Evolutionary conservation across 2,888 invertebrate genomes (phyloP).

Genomic region (Liopterus haemorrhoidalis): DNA sequence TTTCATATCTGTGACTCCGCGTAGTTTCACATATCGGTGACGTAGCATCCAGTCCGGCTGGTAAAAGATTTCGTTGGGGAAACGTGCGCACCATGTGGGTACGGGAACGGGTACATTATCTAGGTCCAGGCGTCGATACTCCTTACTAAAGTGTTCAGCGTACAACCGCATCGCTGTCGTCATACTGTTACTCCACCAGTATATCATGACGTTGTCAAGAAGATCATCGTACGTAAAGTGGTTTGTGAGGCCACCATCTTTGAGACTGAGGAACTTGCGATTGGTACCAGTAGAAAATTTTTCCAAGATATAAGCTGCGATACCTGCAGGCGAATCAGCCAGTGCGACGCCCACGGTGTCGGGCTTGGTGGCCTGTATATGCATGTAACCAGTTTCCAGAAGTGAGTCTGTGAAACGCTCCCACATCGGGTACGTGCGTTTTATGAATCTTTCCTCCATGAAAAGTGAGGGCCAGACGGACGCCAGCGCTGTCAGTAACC

Average conservation of each 20-base stretch:
- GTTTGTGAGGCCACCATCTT: constrained; percentile 61
- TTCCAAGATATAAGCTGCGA: constrained; percentile 86
- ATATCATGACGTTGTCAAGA: constrained; percentile 75
- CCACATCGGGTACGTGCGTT: constrained; percentile 50
- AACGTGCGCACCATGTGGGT: constrained; percentile 67
- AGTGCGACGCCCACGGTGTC: constrained; percentile 74
- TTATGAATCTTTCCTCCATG: constrained; percentile 47
- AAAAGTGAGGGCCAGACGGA: constrained; percentile 53
- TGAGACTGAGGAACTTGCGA: constrained; percentile 44
- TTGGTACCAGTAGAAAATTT: constrained; percentile 78
- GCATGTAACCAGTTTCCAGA: constrained; percentile 59
- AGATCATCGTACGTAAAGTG: constrained; percentile 64
- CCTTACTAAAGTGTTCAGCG: constrained; percentile 53
- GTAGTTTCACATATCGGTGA: constrained; percentile 58
- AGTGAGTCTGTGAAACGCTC: constrained; percentile 44
- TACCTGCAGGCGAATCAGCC: constrained; percentile 72
- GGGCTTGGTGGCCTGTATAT: constrained; percentile 81
- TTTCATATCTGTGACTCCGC: constrained; percentile 59
- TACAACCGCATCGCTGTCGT: constrained; percentile 72
- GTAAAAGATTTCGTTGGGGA: constrained; percentile 62
- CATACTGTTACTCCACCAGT: constrained; percentile 70
- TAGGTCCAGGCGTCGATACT: constrained; percentile 29
- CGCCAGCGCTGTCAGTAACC: constrained; percentile 44
- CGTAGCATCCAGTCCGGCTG: constrained; percentile 55
- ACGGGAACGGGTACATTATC: constrained; percentile 56